Conservation (phyloP, 2,797 vertebrate genomes). For the Microcaecilia unicolor region DNA sequence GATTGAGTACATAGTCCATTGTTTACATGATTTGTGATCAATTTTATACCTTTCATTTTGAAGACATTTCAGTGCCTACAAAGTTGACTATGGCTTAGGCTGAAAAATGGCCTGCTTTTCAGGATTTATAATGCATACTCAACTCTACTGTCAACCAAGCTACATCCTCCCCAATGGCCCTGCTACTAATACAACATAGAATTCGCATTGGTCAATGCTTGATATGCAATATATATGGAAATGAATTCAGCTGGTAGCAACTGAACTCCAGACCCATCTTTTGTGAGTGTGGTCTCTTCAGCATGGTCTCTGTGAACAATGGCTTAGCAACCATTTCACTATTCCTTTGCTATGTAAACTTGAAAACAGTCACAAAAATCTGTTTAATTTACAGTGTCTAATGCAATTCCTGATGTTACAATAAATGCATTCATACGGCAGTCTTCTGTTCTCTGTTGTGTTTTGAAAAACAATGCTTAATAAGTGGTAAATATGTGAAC, state of each 20-base stretch:
- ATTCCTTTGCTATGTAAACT: slow-evolving; percentile 17
- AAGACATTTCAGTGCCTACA: slow-evolving; percentile 8
- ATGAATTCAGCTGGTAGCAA: slow-evolving; percentile 12
- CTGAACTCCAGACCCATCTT: slow-evolving; percentile 8
- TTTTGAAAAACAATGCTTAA: too few species aligned
- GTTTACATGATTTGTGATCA: too few species aligned
- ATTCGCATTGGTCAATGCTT: too few species aligned
- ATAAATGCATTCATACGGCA: slow-evolving; percentile 32
- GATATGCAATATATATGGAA: too few species aligned
- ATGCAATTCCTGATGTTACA: slow-evolving; percentile 23
- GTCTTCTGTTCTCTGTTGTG: slow-evolving; percentile 17
- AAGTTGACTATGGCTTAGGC: slow-evolving; percentile 8
- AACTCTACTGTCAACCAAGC: slow-evolving; percentile 22
- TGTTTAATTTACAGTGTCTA: slow-evolving; percentile 32
- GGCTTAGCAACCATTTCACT: slow-evolving; percentile 16
- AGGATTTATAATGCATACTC: slow-evolving; percentile 14
- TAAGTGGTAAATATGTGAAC: too few species aligned
- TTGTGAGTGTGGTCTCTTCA: too few species aligned
- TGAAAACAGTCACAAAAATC: slow-evolving; percentile 4
- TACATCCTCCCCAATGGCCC: slow-evolving; percentile 5
- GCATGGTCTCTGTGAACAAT: too few species aligned
- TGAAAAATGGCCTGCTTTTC: slow-evolving; percentile 6
- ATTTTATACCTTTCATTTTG: slow-evolving; percentile 1
- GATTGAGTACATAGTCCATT: too few species aligned
- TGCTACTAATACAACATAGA: background rate